phyloP scores from a whole-genome alignment of 1,140 invertebrate genomes.

The Bombus sylvicola region DNA sequence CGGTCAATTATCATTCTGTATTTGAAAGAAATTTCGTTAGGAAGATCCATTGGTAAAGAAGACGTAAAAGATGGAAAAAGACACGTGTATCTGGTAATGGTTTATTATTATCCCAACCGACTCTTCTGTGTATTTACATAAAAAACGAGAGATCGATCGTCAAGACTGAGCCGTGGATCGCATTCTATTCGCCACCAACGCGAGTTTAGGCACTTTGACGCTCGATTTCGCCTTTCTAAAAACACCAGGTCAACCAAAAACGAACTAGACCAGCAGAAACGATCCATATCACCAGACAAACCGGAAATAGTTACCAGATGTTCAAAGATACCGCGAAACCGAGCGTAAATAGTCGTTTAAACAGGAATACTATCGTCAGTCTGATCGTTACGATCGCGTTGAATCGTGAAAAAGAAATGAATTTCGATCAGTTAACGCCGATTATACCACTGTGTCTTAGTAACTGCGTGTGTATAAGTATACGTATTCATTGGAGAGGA shows the following conservation, averaged over 20 bases:
- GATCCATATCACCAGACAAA: background rate
- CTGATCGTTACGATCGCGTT: conserved; percentile 21
- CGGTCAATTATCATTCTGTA: no score
- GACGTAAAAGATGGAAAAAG: accelerated
- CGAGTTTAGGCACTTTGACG: conserved; percentile 39
- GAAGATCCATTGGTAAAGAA: background rate
- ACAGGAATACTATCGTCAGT: conserved; percentile 29
- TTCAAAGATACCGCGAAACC: background rate
- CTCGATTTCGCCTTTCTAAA: background rate
- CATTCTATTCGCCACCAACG: background rate
- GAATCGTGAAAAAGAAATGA: background rate
- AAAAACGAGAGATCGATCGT: conserved; percentile 34
- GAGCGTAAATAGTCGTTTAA: conserved; percentile 11
- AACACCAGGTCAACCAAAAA: no score
- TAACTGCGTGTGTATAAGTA: background rate
- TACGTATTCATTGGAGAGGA: conserved; percentile 4
- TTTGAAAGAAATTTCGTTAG: no score
- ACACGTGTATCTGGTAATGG: background rate
- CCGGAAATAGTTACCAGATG: background rate
- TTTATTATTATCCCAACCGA: conserved; percentile 49
- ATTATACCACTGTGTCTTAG: background rate
- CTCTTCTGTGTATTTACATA: conserved; percentile 44
- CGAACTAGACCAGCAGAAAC: no score
- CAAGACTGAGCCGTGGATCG: conserved; percentile 10
- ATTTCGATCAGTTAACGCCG: background rate